Percentiles rank a stretch among this genome's conserved stretches.
These are phyloP conservation scores for Seira sanloemensis DNA, from an alignment of 2,888 invertebrate genomes.

Conservation along the genomic window DNA sequence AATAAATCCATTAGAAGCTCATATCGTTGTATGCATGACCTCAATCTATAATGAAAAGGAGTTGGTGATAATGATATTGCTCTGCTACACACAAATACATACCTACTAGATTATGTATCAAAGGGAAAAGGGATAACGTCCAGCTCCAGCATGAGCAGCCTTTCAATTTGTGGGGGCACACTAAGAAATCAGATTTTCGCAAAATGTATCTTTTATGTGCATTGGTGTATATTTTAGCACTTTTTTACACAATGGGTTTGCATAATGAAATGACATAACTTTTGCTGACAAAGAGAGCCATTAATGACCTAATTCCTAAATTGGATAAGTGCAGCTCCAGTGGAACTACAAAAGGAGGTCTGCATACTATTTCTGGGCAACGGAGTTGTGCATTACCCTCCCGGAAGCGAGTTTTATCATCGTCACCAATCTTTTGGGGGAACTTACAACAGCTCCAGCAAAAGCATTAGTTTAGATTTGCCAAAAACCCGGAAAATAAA, in stretches of 20 bases:
- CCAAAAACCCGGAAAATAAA: background rate
- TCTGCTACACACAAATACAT: background rate
- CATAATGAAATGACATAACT: slow-evolving; percentile 1
- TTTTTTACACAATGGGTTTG: background rate
- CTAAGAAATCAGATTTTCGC: background rate
- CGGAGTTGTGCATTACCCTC: background rate
- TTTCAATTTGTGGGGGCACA: background rate
- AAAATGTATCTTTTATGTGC: background rate
- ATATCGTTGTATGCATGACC: background rate
- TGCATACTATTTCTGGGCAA: background rate
- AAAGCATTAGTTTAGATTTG: background rate
- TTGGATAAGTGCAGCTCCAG: background rate
- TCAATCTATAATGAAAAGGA: background rate
- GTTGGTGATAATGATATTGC: background rate
- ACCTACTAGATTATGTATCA: background rate
- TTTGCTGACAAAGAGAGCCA: background rate
- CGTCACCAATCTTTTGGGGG: background rate
- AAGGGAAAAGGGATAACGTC: too few species aligned
- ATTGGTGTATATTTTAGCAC: too few species aligned
- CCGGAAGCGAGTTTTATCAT: background rate
- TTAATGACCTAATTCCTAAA: background rate
- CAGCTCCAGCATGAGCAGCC: background rate
- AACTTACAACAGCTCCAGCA: too few species aligned
- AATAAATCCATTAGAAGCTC: background rate
- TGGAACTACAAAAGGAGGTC: too few species aligned